phyloP scores from a whole-genome alignment of 2,113 vertebrate genomes.

The Pithys albifrons region DNA sequence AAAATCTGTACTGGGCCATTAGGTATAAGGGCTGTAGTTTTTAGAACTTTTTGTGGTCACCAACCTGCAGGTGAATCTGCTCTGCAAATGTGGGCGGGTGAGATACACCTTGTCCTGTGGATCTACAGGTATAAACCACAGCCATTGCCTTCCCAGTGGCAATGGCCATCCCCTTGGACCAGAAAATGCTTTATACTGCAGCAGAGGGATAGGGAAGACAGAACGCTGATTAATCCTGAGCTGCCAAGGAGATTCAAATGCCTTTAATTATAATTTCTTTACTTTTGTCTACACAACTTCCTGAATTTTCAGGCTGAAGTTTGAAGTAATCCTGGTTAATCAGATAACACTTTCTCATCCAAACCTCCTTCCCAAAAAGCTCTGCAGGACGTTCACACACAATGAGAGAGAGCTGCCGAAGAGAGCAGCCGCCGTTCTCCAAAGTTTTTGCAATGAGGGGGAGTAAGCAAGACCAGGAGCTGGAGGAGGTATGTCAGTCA shows the following conservation, averaged over 20 bases:
- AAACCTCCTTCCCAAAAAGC: background rate
- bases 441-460: background rate
- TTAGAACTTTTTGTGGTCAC: background rate
- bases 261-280: background rate
- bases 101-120: background rate
- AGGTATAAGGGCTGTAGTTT: fast-evolving
- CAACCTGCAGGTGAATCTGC: background rate
- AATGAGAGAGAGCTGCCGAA: background rate
- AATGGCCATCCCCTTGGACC: background rate
- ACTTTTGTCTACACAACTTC: background rate
- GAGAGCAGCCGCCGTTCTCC: background rate
- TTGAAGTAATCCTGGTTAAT: background rate
- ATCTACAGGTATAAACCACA: background rate
- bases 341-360: background rate
- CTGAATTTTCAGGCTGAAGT: background rate
- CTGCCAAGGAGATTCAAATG: background rate
- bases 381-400: background rate
- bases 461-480: background rate
- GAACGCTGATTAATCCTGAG: background rate
- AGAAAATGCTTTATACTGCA: background rate
- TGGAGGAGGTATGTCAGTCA: background rate
- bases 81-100: fast-evolving
- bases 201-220: background rate
- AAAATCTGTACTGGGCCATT: background rate
- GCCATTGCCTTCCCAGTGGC: background rate